Evolutionary conservation across 2,797 vertebrate species (phyloP).

Genomic region (Sphenodon punctatus): DNA sequence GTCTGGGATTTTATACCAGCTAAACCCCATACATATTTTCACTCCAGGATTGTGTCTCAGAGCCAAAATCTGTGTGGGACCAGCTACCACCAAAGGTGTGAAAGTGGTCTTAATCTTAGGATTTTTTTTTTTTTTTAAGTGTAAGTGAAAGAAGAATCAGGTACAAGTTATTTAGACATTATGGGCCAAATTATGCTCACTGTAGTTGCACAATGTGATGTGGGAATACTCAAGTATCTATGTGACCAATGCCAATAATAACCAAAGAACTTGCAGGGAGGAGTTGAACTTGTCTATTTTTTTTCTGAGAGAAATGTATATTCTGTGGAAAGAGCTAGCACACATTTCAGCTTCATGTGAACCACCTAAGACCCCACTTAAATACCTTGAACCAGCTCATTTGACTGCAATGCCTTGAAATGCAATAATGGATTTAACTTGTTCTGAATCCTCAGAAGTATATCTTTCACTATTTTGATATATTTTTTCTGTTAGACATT

Average conservation of each 20-base stretch:
- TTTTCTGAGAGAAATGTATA: background rate
- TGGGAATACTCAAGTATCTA: background rate
- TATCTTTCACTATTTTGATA: background rate
- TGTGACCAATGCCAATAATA: no score
- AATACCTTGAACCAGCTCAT: no score
- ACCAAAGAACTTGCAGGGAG: no score
- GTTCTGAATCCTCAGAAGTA: fast-evolving
- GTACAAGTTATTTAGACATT: background rate
- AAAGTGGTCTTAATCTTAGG: background rate
- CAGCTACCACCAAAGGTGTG: no score
- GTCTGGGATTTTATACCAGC: no score
- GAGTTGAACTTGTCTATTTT: background rate
- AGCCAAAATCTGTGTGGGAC: no score
- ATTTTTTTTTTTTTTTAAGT: background rate
- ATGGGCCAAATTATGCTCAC: background rate
- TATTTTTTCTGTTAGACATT: background rate
- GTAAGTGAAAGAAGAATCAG: background rate
- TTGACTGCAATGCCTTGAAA: background rate
- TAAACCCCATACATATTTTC: no score
- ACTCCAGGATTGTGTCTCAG: no score
- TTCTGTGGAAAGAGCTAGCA: background rate
- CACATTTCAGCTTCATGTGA: background rate
- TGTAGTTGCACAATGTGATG: fast-evolving
- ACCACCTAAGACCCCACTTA: background rate
- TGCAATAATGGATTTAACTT: background rate